Evolutionary conservation across 1,140 invertebrate species (phyloP).

Genomic region (Pseudomyrmex dendroicus): DNA sequence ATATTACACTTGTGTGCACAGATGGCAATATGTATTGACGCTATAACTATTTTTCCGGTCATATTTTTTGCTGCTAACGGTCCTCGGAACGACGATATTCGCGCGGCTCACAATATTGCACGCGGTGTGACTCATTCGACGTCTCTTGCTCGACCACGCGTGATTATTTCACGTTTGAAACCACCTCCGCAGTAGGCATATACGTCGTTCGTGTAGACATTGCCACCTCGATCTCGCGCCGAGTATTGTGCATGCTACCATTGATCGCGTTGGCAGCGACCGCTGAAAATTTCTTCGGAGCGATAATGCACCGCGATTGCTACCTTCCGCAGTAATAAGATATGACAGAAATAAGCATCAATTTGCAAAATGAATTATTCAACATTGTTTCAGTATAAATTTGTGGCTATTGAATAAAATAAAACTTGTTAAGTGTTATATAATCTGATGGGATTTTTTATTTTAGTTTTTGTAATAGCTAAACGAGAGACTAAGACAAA

Average conservation of each 20-base stretch:
- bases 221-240: constrained; percentile 58
- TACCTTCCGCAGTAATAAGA: neutral
- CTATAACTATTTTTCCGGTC: constrained; percentile 20
- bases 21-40: neutral
- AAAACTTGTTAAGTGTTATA: neutral
- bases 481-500: neutral
- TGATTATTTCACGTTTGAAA: constrained; percentile 70
- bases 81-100: constrained; percentile 53
- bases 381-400: neutral
- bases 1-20: too few relatives aligned
- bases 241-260: constrained; percentile 16
- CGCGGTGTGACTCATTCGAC: constrained; percentile 70
- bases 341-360: neutral
- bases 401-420: neutral
- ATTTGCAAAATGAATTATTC: neutral
- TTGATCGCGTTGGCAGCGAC: constrained; percentile 61
- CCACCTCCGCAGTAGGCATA: constrained; percentile 70
- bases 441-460: too few relatives aligned
- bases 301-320: constrained; percentile 21
- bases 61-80: constrained; percentile 24
- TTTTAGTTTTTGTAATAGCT: neutral
- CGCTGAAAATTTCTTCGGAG: constrained; percentile 46
- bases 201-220: constrained; percentile 63
- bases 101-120: constrained; percentile 59
- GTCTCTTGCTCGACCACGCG: constrained; percentile 70